A percentile compares a stretch with the other conserved stretches of the same genome.
phyloP scores from a whole-genome alignment of 2,797 vertebrate genomes.

The Poliocrania exsul region DNA sequence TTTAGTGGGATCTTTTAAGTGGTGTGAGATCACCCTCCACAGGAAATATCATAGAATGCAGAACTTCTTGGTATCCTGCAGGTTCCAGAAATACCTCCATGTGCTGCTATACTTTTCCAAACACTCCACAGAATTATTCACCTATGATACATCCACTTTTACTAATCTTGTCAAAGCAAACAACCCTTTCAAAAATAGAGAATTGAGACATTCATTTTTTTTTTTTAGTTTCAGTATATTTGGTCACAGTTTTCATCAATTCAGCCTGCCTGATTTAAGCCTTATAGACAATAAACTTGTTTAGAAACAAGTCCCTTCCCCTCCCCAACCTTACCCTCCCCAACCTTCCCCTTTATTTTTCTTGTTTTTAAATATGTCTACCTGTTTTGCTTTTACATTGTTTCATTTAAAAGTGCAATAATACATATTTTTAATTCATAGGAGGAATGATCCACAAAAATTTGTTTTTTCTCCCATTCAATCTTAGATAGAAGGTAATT shows the following conservation, averaged over 20 bases:
- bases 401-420: neutral
- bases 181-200: neutral
- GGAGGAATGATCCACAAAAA: neutral
- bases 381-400: neutral
- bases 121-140: neutral
- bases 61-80: neutral
- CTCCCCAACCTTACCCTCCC: neutral
- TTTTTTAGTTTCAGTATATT: neutral
- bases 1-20: slow-evolving; percentile 11
- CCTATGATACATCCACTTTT: neutral
- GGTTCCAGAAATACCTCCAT: neutral
- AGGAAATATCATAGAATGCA: slow-evolving; percentile 39
- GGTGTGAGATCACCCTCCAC: slow-evolving; percentile 43
- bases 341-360: neutral
- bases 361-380: neutral
- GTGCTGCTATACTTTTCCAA: neutral
- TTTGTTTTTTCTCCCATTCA: neutral
- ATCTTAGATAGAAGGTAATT: neutral
- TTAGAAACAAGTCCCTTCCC: neutral
- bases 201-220: neutral
- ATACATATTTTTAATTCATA: neutral
- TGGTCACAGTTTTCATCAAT: neutral
- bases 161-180: neutral
- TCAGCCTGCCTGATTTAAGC: neutral
- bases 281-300: neutral